Conservation (phyloP, 2,113 vertebrate species). For the Odontophorus gujanensis region DNA sequence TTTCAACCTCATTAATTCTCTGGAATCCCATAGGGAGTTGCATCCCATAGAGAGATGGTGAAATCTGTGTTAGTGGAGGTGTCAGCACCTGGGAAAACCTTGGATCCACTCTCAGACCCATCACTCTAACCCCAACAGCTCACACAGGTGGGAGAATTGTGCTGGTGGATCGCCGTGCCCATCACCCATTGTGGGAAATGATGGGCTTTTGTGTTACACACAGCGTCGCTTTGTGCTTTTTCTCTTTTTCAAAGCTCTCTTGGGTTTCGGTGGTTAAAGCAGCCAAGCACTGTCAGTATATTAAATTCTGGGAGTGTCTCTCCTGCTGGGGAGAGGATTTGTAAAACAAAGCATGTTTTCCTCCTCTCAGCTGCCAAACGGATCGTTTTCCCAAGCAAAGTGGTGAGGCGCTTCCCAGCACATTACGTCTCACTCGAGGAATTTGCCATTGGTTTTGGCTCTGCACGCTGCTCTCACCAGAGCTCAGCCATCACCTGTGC, state of each 20-base stretch:
- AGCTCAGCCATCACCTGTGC: background rate
- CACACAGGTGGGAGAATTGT: background rate
- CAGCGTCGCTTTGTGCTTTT: background rate
- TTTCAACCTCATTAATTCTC: background rate
- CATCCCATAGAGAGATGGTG: background rate
- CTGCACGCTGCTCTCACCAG: background rate
- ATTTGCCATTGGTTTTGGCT: slow-evolving; percentile 63
- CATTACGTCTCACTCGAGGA: slow-evolving; percentile 35
- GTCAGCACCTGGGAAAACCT: background rate
- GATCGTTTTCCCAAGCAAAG: slow-evolving; percentile 38
- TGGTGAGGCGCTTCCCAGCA: slow-evolving; percentile 55
- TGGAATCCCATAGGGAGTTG: background rate
- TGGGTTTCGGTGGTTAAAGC: slow-evolving; percentile 44
- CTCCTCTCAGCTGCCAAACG: slow-evolving; percentile 37
- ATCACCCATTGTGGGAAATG: background rate
- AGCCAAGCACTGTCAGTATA: slow-evolving; percentile 3
- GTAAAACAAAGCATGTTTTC: slow-evolving; percentile 70
- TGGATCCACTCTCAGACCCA: background rate
- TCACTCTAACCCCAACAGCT: rapidly evolving
- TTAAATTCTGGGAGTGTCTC: slow-evolving; percentile 68
- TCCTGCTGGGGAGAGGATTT: slow-evolving; percentile 69
- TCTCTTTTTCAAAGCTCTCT: background rate
- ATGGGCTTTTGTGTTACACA: rapidly evolving
- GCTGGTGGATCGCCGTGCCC: background rate
- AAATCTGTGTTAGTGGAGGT: background rate